Evolutionary conservation across 1,140 invertebrate genomes (phyloP).

Genomic region (Semibalanus balanoides): DNA sequence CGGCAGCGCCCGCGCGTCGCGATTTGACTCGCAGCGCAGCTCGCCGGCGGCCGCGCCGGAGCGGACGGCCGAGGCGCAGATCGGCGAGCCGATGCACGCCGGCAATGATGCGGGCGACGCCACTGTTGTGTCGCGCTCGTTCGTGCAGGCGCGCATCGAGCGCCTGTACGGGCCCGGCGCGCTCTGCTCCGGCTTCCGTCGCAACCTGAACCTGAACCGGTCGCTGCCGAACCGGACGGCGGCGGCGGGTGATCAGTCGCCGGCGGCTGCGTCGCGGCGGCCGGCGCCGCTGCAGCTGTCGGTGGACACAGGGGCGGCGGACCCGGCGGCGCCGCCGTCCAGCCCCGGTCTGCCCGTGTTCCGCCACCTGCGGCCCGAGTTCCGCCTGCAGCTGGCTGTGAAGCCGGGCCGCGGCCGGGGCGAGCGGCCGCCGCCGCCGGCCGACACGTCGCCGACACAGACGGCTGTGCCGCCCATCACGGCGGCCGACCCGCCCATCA

Average conservation of each 20-base stretch:
- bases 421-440: no score
- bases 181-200: slow-evolving; percentile 60
- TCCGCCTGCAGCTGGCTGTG: slow-evolving; percentile 51
- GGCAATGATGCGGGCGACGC: neutral
- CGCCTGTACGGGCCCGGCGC: slow-evolving; percentile 70
- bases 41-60: neutral
- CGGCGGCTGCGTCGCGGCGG: neutral
- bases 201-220: slow-evolving; percentile 14
- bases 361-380: slow-evolving; percentile 63
- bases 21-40: neutral
- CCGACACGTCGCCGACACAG: neutral
- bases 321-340: slow-evolving; percentile 40
- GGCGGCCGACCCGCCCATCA: neutral
- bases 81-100: neutral
- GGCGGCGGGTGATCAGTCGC: neutral
- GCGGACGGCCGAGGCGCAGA: neutral
- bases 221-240: slow-evolving; percentile 14
- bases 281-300: neutral
- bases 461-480: neutral
- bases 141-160: slow-evolving; percentile 75
- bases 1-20: neutral
- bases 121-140: slow-evolving; percentile 35
- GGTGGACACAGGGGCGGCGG: slow-evolving; percentile 22
- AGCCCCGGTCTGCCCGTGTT: slow-evolving; percentile 39
- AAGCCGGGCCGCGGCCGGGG: neutral